Evolutionary conservation across 2,888 invertebrate species (phyloP).

Genomic region (Leptura quadrifasciata): DNA sequence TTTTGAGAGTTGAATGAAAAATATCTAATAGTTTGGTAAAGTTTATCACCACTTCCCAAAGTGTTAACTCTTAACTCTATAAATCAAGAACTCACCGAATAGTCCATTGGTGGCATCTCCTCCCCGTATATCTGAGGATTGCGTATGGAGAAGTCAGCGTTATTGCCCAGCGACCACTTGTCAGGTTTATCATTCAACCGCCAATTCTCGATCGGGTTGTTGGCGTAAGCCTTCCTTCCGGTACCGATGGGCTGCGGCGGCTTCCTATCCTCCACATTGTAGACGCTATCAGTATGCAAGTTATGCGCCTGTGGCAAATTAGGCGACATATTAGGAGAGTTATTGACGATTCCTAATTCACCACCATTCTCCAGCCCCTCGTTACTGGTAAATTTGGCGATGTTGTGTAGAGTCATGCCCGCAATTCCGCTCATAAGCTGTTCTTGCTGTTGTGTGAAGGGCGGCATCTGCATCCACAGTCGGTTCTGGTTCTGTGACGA

Average conservation of each 20-base stretch:
- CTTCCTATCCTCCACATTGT: constrained; percentile 75
- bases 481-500: constrained; percentile 62
- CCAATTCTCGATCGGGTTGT: constrained; percentile 62
- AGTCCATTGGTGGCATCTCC: constrained; percentile 74
- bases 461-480: constrained; percentile 69
- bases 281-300: constrained; percentile 49
- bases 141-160: constrained; percentile 63
- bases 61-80: too few relatives aligned
- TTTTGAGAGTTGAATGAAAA: too few relatives aligned
- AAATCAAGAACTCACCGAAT: constrained; percentile 74
- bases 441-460: constrained; percentile 67
- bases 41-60: too few relatives aligned
- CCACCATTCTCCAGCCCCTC: constrained; percentile 72
- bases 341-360: constrained; percentile 73
- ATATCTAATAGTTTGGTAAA: too few relatives aligned
- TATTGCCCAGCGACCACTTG: constrained; percentile 55
- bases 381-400: constrained; percentile 67
- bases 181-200: constrained; percentile 51
- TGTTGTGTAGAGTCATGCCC: constrained; percentile 70
- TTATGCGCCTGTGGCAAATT: constrained; percentile 59
- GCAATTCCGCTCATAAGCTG: constrained; percentile 71
- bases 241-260: constrained; percentile 84
- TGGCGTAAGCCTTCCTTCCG: constrained; percentile 80
- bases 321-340: constrained; percentile 74
- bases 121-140: constrained; percentile 69